Conservation (phyloP, 2,113 vertebrate genomes). For the Gasterosteus aculeatus region DNA sequence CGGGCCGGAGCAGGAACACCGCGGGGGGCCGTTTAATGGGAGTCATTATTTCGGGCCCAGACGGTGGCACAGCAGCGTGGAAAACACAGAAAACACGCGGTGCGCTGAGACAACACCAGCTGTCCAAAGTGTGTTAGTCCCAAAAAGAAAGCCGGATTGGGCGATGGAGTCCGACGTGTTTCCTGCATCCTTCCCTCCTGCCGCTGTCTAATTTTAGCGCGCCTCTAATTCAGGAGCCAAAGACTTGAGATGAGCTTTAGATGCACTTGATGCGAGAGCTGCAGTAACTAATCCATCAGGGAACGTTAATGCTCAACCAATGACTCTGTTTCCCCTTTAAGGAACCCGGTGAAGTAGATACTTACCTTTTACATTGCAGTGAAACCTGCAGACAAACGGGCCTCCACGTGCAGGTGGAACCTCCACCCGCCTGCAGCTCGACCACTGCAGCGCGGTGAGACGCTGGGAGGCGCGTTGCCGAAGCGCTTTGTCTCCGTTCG, state of each 20-base stretch:
- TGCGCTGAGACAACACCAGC: not conserved
- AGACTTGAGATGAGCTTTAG: not conserved
- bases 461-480: no score
- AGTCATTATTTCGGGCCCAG: constrained; percentile 52
- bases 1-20: constrained; percentile 43
- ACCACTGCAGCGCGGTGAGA: no score
- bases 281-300: not conserved
- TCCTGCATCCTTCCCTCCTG: not conserved
- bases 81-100: constrained; percentile 7
- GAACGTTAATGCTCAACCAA: no score
- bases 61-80: constrained; percentile 68
- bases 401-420: no score
- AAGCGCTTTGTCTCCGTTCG: no score
- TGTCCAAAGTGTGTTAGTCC: not conserved
- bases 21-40: constrained; percentile 20
- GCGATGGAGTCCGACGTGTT: not conserved
- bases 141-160: not conserved
- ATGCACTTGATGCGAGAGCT: not conserved
- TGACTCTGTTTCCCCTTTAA: not conserved
- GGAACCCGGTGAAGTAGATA: no score
- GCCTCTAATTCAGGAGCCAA: constrained; percentile 24
- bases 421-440: no score
- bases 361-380: not conserved
- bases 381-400: not conserved
- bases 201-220: constrained; percentile 1